These are phyloP conservation scores for Geococcyx californianus DNA, from an alignment of 2,113 vertebrate species.

Conservation along the genomic window DNA sequence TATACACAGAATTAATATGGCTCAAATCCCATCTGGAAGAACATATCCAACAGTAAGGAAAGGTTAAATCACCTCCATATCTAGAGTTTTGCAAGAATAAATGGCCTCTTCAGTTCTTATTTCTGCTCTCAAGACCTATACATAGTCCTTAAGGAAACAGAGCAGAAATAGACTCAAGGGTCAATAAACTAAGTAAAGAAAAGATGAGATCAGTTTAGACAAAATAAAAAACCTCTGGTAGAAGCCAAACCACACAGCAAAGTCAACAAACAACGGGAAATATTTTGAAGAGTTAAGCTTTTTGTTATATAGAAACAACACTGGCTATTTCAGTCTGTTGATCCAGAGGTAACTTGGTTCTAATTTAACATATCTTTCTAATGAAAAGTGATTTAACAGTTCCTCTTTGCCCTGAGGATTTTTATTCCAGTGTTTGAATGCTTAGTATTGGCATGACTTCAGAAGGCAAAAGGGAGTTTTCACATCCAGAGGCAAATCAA, in stretches of 20 bases:
- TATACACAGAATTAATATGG: neutral
- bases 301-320: neutral
- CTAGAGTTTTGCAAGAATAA: neutral
- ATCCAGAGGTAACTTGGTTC: neutral
- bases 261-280: neutral
- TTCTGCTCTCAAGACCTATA: neutral
- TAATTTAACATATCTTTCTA: neutral
- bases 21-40: neutral
- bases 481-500: neutral
- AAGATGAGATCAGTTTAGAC: neutral
- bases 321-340: neutral
- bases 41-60: neutral
- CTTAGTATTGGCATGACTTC: neutral
- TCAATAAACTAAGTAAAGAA: neutral
- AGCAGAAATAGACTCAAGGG: neutral
- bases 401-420: neutral
- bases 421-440: neutral
- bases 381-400: neutral
- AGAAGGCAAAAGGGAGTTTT: neutral
- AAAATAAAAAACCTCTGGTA: neutral
- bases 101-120: neutral
- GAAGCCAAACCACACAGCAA: neutral
- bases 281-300: neutral
- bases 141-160: neutral
- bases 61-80: neutral